phyloP scores from a whole-genome alignment of 2,888 invertebrate genomes.

The Acleris literana region DNA sequence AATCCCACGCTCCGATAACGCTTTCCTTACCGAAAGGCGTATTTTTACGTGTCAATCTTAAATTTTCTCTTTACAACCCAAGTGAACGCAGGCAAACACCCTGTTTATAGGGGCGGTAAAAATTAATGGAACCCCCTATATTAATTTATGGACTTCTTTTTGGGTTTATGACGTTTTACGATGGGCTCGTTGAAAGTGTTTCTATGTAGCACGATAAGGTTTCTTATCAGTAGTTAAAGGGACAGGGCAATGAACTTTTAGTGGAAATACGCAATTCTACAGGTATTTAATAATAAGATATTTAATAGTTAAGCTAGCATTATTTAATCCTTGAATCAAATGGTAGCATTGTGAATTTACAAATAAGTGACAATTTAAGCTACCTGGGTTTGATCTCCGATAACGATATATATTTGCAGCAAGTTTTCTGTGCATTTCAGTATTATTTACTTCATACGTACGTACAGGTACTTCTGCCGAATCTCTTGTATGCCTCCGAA shows the following conservation, averaged over 20 bases:
- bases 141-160: conserved; percentile 33
- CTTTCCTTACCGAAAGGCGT: too few relatives aligned
- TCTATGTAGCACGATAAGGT: conserved; percentile 29
- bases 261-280: background rate
- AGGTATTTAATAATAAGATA: background rate
- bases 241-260: conserved; percentile 4
- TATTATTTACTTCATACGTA: too few relatives aligned
- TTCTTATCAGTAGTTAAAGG: conserved; percentile 17
- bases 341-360: too few relatives aligned
- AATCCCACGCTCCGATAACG: too few relatives aligned
- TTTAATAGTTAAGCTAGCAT: background rate
- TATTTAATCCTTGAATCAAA: too few relatives aligned
- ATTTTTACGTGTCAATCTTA: background rate
- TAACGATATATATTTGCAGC: too few relatives aligned
- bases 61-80: conserved; percentile 4
- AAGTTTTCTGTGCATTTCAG: too few relatives aligned
- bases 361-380: too few relatives aligned
- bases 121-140: conserved; percentile 26
- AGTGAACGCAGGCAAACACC: conserved; percentile 11
- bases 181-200: conserved; percentile 26
- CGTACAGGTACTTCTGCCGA: too few relatives aligned
- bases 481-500: too few relatives aligned
- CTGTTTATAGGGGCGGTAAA: conserved; percentile 29
- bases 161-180: conserved; percentile 35
- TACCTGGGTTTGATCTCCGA: too few relatives aligned